A percentile compares a stretch with the other conserved stretches of the same genome.
Conservation (phyloP, 2,113 vertebrate species). For the Nesoenas mayeri region DNA sequence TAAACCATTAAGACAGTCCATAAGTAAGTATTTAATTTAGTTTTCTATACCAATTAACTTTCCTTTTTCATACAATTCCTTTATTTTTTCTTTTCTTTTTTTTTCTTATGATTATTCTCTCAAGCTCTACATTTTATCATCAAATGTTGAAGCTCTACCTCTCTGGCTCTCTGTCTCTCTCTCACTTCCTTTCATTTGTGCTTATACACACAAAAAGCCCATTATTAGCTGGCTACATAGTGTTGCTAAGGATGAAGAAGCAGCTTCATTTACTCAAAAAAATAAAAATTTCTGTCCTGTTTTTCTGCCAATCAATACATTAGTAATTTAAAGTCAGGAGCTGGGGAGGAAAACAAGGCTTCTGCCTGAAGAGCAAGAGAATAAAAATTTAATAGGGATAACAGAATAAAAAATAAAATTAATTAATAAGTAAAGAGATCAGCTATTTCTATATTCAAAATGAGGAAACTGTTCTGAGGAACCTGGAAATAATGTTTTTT, state of each 20-base stretch:
- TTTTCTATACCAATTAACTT: slow-evolving; percentile 64
- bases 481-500: neutral
- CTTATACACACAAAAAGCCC: neutral
- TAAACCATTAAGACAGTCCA: slow-evolving; percentile 68
- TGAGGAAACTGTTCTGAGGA: neutral
- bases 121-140: slow-evolving; percentile 51
- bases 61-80: neutral
- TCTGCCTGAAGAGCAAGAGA: neutral
- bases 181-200: neutral
- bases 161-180: neutral
- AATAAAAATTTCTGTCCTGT: neutral
- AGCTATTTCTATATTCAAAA: neutral
- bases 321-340: slow-evolving; percentile 65
- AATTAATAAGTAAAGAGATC: slow-evolving; percentile 37
- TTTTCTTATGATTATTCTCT: neutral
- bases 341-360: neutral
- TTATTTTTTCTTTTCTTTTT: neutral
- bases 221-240: slow-evolving; percentile 34
- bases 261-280: neutral
- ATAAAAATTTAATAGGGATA: neutral
- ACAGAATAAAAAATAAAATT: slow-evolving; percentile 39
- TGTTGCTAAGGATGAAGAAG: slow-evolving; percentile 34
- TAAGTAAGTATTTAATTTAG: slow-evolving; percentile 56
- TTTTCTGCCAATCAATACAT: slow-evolving; percentile 62
- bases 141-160: slow-evolving; percentile 49